phyloP scores from a whole-genome alignment of 2,888 invertebrate genomes.

The Campoplex nolae region DNA sequence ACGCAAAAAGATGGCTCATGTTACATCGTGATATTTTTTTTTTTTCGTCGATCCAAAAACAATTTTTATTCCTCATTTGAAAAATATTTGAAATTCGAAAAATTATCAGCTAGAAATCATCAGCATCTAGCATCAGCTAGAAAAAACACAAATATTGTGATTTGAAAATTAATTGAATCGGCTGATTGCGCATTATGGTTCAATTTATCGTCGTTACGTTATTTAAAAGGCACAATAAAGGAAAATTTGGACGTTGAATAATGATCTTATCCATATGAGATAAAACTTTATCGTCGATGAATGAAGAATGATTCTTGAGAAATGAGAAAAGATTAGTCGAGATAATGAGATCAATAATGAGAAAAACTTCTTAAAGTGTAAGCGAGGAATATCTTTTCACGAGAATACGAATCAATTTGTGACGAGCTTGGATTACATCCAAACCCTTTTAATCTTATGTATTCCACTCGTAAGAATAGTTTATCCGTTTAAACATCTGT shows the following conservation, averaged over 20 bases:
- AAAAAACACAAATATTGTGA: too few species aligned
- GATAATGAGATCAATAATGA: neutral
- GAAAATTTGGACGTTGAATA: slow-evolving; percentile 20
- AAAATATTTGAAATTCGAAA: too few species aligned
- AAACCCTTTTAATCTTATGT: neutral
- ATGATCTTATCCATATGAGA: neutral
- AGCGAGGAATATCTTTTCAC: neutral
- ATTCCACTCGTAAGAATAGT: slow-evolving; percentile 12
- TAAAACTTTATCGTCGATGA: neutral
- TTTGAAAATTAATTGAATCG: neutral
- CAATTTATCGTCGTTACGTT: neutral
- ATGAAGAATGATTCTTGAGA: neutral
- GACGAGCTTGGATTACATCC: slow-evolving; percentile 32
- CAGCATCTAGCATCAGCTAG: too few species aligned
- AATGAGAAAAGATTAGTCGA: neutral
- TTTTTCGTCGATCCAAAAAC: too few species aligned
- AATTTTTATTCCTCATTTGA: too few species aligned
- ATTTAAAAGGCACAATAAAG: neutral
- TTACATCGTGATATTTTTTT: too few species aligned
- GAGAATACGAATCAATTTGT: slow-evolving; percentile 41
- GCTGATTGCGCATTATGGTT: neutral
- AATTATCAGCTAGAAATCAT: too few species aligned
- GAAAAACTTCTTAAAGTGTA: slow-evolving; percentile 9
- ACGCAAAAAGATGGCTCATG: too few species aligned
- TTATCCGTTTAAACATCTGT: slow-evolving; percentile 31